Evolutionary conservation across 1,140 invertebrate species (phyloP), one percentile per base, ranked within the genome.

Genomic region (Drosophila baimaii): DNA sequence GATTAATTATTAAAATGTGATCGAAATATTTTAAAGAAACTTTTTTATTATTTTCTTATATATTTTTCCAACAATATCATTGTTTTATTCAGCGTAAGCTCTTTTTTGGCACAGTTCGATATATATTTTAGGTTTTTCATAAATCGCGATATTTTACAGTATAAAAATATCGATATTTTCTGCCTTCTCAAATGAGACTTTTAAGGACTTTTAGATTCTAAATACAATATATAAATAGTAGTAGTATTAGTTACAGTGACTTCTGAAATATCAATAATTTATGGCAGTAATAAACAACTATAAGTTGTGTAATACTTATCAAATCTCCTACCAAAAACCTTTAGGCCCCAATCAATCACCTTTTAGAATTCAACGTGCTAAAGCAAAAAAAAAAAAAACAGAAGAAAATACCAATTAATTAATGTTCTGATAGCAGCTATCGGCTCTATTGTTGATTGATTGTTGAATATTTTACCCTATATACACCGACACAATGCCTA

Each of bases 381-480:
- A 35, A 49, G 29, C 25, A 33, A 31, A 19, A 31, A 49, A 49
- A 47, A 33, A 31, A 19, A 31, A 33, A 21, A 33, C 21, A 46
- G 29, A 35, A 41, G 19, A 23, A 29, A 52, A 23, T 33, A 51
- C 21, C 61, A 69, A 66, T 69, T 44, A 68, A 69, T 52, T 27
- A 69, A 69, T 69, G 35, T 64, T 66, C 37, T 15, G 65, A 69
- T 69, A 69, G 46, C 61, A 7, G 61, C 61, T 69, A 69, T 69
- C 65, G 39, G 15, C 12, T 15, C 49, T 64, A 65, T 52, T 49
- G 29, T 61, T 25, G 19, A 37, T 47, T n/a, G 43, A 21, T 27
- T 39, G 59, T 68, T 65, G 59, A 43, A 51, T 66, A 66, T 47
- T 23, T 31, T 31, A 19, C 29, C 17, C 31, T 27, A 13, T 15